Base-by-base conservation (phyloP, 2,888 invertebrate species). In the Aleiodes alternator region DNA sequence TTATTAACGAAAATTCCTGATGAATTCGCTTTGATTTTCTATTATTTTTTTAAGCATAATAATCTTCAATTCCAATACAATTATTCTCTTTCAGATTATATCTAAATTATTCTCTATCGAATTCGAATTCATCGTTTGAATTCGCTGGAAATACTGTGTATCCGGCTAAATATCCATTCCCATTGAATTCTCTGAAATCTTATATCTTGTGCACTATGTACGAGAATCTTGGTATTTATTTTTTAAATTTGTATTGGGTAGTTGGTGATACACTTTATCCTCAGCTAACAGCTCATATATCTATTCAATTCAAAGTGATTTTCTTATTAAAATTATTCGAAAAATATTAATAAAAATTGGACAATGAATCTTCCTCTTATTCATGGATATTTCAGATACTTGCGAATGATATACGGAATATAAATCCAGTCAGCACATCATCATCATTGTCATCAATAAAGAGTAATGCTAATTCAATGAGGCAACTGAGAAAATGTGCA, bases 221-320 rank as follows among this genome's bases (percentile, higher is more conserved):
- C 34, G 59, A 61, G n/a, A 31, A 61, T 14, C 0, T 11, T 8
- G 34, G 11, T 5, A 11, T 34, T 8, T 61, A 61, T 61, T 61
- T 61, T 34, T 3, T 61, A n/a, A 31, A 12, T 14, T 38, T 61
- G 11, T 61, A 38, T 34, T 61, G 59, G 59, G n/a, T 31, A 12
- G 57, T 31, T 8, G 31, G 11, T 3, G 57, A 57, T 31, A 23
- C 29, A 29, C 57, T 57, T n/a, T 61, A 38, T 12, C 14, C 59
- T 34, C 59, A 61, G 14, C 9, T 61, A 7, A 14, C 59, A 5
- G 38, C 59, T 12, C 38, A 61, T 38, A 11, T 61, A 38, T 34
- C 34, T 6, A 61, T 61, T 38, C 34, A 61, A 61, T 61, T 61
- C 59, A 61, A 61, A 23, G 57, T 57, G 57, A 57, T 57, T 23